Percentiles rank a stretch among this genome's conserved stretches.
phyloP scores from a whole-genome alignment of 64 coral and sea anemone genomes.

The Montipora foliosa region DNA sequence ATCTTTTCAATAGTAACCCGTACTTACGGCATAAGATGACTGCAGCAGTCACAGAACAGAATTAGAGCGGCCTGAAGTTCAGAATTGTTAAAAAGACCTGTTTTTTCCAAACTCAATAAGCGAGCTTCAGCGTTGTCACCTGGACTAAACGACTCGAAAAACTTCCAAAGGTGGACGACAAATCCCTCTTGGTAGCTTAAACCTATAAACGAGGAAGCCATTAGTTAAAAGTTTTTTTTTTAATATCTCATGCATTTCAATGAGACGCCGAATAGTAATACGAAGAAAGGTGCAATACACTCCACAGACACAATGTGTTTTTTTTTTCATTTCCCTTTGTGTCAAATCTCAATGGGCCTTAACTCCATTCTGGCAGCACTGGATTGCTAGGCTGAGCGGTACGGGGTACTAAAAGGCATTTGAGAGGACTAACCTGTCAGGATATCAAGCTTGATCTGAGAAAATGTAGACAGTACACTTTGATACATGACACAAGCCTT shows the following conservation, averaged over 20 bases:
- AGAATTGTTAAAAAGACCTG: constrained; percentile 65
- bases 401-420: too few species aligned
- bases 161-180: constrained; percentile 87
- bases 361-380: neutral
- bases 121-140: constrained; percentile 83
- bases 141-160: constrained; percentile 85
- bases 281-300: too few species aligned
- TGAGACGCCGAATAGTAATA: neutral
- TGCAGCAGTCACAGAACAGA: constrained; percentile 98
- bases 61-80: constrained; percentile 81
- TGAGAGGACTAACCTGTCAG: constrained; percentile 76
- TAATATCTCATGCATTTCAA: neutral
- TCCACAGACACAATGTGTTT: too few species aligned
- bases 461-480: constrained; percentile 83
- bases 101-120: constrained; percentile 69
- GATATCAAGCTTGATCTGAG: constrained; percentile 95
- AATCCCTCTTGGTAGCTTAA: constrained; percentile 98
- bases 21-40: constrained; percentile 98
- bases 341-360: too few species aligned
- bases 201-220: constrained; percentile 48
- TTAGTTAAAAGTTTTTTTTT: neutral
- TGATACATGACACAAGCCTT: constrained; percentile 97
- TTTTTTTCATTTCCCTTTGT: too few species aligned
- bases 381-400: too few species aligned
- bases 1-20: neutral